Conservation (phyloP, 1,140 invertebrate species). For the Hylaeus volcanicus region DNA sequence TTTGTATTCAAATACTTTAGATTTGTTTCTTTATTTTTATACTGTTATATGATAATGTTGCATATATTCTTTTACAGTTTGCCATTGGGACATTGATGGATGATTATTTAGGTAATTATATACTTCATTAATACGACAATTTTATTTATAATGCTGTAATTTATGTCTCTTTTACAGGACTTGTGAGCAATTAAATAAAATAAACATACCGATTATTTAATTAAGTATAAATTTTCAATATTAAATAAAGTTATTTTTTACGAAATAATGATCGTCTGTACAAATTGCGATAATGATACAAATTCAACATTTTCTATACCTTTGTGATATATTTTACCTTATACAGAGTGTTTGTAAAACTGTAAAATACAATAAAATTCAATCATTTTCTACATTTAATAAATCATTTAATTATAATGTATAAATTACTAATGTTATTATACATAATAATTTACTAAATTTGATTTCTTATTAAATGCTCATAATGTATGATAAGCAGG, state of each 20-base stretch:
- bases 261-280: too few species aligned
- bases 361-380: too few species aligned
- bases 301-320: too few species aligned
- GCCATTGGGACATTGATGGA: slow-evolving; percentile 99
- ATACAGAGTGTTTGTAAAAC: too few species aligned
- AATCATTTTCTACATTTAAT: too few species aligned
- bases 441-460: not conserved
- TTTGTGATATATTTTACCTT: too few species aligned
- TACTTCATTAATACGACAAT: slow-evolving; percentile 16
- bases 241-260: slow-evolving; percentile 11
- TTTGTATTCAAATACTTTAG: slow-evolving; percentile 81
- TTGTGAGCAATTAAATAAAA: slow-evolving; percentile 59
- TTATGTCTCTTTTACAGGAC: slow-evolving; percentile 55
- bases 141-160: slow-evolving; percentile 1
- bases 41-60: slow-evolving; percentile 37
- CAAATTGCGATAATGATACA: too few species aligned
- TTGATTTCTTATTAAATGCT: slow-evolving; percentile 1
- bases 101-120: slow-evolving; percentile 91
- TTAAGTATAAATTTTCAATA: not conserved
- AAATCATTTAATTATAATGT: too few species aligned
- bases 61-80: slow-evolving; percentile 87
- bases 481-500: not conserved
- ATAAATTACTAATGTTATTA: not conserved
- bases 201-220: not conserved
- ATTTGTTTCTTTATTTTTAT: slow-evolving; percentile 31